Percentiles rank a stretch among this genome's conserved stretches.
Conservation (phyloP, 2,797 vertebrate genomes). For the Clarias pachynema region DNA sequence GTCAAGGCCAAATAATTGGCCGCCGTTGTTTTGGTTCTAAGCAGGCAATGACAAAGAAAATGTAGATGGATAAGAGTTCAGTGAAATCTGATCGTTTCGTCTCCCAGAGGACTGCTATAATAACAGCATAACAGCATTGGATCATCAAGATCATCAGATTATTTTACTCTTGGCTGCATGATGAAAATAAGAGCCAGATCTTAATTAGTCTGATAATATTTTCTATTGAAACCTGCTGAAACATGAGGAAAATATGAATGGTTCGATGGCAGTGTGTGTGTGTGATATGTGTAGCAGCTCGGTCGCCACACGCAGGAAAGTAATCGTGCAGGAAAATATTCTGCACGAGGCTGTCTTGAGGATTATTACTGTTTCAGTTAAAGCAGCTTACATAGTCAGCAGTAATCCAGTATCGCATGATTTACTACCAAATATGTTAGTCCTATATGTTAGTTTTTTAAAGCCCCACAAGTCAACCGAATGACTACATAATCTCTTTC, state of each 20-base stretch:
- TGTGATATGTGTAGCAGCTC: not conserved
- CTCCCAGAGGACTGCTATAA: not conserved
- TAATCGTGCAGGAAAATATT: not conserved
- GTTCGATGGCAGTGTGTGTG: not conserved
- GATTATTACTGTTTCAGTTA: not conserved
- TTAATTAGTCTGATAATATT: no score
- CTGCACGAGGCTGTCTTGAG: not conserved
- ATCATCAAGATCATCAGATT: conserved; percentile 9
- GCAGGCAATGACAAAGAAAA: conserved; percentile 10
- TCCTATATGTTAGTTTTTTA: not conserved
- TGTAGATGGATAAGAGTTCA: conserved; percentile 28
- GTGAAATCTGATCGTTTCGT: not conserved
- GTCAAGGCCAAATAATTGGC: conserved; percentile 70
- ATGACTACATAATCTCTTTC: conserved; percentile 32
- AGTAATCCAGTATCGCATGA: conserved; percentile 6
- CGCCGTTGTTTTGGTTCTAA: conserved; percentile 40
- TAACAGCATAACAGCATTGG: not conserved
- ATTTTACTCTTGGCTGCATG: not conserved
- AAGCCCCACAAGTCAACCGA: not conserved
- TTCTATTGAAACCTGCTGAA: not conserved
- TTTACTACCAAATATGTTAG: conserved; percentile 21
- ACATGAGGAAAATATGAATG: not conserved
- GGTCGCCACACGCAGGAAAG: not conserved
- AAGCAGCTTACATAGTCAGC: not conserved
- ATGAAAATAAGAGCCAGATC: not conserved